These are phyloP conservation scores for Neolamprologus fasciatus DNA, from an alignment of 2,113 vertebrate genomes.

Conservation along the genomic window DNA sequence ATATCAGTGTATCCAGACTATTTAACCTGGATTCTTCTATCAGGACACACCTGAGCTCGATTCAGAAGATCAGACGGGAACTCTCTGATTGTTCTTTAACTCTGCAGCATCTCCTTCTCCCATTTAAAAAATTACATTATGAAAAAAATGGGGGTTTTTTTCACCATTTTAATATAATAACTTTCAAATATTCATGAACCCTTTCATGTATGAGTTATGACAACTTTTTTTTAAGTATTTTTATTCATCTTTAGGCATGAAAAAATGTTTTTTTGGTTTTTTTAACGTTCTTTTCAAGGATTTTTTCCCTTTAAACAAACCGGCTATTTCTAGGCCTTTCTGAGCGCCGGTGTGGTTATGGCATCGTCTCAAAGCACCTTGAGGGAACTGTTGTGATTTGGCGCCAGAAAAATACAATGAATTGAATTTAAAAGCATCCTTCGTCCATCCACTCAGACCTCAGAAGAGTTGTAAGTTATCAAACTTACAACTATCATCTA, in stretches of 20 bases:
- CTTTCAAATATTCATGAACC: not conserved
- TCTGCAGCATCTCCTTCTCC: not conserved
- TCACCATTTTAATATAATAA: not conserved
- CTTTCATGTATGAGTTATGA: not conserved
- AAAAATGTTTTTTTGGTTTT: accelerated
- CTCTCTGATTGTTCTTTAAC: not conserved
- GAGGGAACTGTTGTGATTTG: not conserved
- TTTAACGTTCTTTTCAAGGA: accelerated
- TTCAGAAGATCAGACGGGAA: not conserved
- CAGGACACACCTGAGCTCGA: accelerated
- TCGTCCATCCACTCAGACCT: not conserved
- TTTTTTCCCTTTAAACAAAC: not conserved
- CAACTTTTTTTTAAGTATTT: accelerated
- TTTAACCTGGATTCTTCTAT: not conserved
- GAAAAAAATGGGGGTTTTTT: not conserved
- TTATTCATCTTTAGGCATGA: not conserved
- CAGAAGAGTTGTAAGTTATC: not conserved
- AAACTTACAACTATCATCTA: not conserved
- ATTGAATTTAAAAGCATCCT: not conserved
- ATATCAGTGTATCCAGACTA: not conserved
- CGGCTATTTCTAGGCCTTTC: not conserved
- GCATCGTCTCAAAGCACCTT: not conserved
- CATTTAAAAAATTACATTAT: not conserved
- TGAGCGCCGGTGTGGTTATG: accelerated
- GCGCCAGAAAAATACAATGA: not conserved